Base-by-base conservation (phyloP, 2,888 invertebrate genomes). In the Elmis aenea region DNA sequence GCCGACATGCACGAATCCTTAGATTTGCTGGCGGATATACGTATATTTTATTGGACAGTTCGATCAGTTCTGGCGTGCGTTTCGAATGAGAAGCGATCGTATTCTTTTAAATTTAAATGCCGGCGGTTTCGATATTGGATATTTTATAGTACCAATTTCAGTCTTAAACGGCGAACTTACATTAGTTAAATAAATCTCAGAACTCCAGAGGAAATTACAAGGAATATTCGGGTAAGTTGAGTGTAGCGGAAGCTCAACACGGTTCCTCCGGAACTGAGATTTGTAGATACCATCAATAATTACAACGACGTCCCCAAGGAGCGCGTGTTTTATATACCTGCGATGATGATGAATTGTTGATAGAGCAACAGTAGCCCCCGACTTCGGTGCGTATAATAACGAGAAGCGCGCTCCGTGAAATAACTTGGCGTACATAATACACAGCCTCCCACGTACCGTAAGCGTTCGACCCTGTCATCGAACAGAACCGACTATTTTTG, bases 231-330 rank as follows among this genome's bases (percentile, higher is more conserved):
- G 45, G 46, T 46, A 46, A 46, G 44, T 46, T 44, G 46, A 45
- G 50, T 44, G 41, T 46, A 43, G 35, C 50, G 50, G 48, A 51
- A 46, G 45, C 33, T 42, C 31, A n/a, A n/a, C 32, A 39, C 38
- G 38, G 47, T 50, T 51, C 48, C 50, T 45, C 33, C 49, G 54
- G 52, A 52, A 48, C 46, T 44, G 39, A 44, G 50, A 50, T 47
- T 48, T 46, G 44, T 45, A 48, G 54, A 51, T 51, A 52, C 34
- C 54, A 52, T 54, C 54, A 54, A 54, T 54, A 54, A 54, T 54
- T 54, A 54, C 50, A n/a, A 26, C 42, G 30, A 26, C 32, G 31
- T 45, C 38, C 46, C 46, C 38, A 22, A 26, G 45, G 39, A 43
- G 45, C 37, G 41, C 39, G 30, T 45, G 46, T 50, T 49, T 52